Percentiles rank a stretch among this genome's conserved stretches.
These are phyloP conservation scores for Pissodes strobi DNA, from an alignment of 1,140 invertebrate species.

Conservation along the genomic window DNA sequence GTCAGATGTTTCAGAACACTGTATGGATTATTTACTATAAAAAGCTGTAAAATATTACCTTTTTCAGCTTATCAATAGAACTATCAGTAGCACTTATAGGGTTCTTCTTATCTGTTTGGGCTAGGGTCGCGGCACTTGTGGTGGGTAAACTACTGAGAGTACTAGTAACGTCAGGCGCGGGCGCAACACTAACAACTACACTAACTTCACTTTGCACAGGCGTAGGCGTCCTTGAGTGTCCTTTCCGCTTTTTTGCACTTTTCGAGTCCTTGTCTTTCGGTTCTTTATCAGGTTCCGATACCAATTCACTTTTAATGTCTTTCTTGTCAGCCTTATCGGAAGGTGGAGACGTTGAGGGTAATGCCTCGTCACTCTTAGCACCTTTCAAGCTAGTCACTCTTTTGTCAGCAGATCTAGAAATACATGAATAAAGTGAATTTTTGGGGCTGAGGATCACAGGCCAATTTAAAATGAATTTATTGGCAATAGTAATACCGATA, in stretches of 20 bases:
- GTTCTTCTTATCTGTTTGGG: constrained; percentile 34
- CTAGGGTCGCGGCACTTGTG: constrained; percentile 12
- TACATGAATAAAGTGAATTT: too few relatives aligned
- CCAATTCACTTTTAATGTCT: constrained; percentile 50
- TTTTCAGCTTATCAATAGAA: constrained; percentile 47
- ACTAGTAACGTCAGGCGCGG: constrained; percentile 28
- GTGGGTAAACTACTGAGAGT: constrained; percentile 27
- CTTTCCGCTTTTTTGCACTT: constrained; percentile 44
- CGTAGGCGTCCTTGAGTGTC: constrained; percentile 51
- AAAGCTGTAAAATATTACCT: too few relatives aligned
- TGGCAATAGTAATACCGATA: too few relatives aligned
- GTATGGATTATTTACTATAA: too few relatives aligned
- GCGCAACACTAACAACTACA: constrained; percentile 40
- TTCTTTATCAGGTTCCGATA: constrained; percentile 27
- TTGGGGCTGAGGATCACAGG: too few relatives aligned
- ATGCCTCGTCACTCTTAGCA: too few relatives aligned
- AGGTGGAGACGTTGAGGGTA: too few relatives aligned
- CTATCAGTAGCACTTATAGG: constrained; percentile 38
- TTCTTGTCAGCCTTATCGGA: constrained; percentile 51
- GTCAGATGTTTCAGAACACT: too few relatives aligned
- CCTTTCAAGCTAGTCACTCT: too few relatives aligned
- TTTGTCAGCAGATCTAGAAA: too few relatives aligned
- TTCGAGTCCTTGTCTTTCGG: constrained; percentile 42
- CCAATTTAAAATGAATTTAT: too few relatives aligned
- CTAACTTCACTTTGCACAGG: constrained; percentile 46